These are phyloP conservation scores for Hybos culiciformis DNA, from an alignment of 2,888 invertebrate species.

Conservation along the genomic window DNA sequence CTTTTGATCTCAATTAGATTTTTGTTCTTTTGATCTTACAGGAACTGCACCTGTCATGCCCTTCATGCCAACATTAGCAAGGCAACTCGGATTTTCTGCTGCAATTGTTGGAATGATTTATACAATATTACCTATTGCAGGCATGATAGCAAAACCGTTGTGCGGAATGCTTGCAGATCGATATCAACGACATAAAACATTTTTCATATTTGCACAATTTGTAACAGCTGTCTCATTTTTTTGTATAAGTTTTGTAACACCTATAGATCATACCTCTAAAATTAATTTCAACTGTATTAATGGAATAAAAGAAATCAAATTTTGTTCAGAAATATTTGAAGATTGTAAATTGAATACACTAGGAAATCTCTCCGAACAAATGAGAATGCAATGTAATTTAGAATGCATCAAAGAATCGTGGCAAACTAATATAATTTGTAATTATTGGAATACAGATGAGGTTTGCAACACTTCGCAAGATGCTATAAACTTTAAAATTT, in stretches of 20 bases:
- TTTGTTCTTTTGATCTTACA: no score
- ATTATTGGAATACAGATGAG: no score
- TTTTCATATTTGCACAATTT: slow-evolving; percentile 51
- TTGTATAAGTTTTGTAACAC: slow-evolving; percentile 51
- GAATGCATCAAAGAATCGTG: slow-evolving; percentile 38
- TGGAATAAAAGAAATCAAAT: slow-evolving; percentile 39
- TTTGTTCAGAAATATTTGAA: slow-evolving; percentile 33
- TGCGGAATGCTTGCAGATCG: slow-evolving; percentile 61
- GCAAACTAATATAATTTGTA: slow-evolving; percentile 42
- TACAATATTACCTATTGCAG: slow-evolving; percentile 56
- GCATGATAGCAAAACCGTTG: slow-evolving; percentile 57
- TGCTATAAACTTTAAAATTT: no score
- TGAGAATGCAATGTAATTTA: slow-evolving; percentile 34
- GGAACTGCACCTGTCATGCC: slow-evolving; percentile 66
- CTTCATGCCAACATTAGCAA: slow-evolving; percentile 46
- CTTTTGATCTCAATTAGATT: no score
- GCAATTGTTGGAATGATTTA: slow-evolving; percentile 57
- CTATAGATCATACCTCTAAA: slow-evolving; percentile 37
- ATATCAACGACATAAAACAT: slow-evolving; percentile 50
- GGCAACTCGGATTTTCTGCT: slow-evolving; percentile 60
- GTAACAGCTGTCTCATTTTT: slow-evolving; percentile 50
- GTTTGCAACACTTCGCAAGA: no score
- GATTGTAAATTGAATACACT: slow-evolving; percentile 25
- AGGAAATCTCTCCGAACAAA: no score
- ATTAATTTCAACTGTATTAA: slow-evolving; percentile 45